Percentiles rank a stretch among this genome's conserved stretches.
Evolutionary conservation across 1,140 invertebrate genomes (phyloP).

Genomic region (Hylaeus volcanicus): DNA sequence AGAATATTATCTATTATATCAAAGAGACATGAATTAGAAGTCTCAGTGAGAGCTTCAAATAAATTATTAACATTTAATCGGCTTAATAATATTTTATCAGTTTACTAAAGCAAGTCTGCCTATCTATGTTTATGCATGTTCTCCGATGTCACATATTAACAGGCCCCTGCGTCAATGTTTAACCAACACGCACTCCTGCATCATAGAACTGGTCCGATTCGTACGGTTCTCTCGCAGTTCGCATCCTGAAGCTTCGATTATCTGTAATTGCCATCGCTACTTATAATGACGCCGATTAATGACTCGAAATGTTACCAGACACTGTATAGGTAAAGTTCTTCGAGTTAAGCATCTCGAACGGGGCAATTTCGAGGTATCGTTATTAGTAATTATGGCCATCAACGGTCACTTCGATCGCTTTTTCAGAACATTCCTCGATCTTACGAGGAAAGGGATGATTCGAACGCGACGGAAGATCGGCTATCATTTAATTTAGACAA

Average conservation of each 20-base stretch:
- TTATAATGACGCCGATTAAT: constrained; percentile 39
- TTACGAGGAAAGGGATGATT: neutral
- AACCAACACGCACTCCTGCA: neutral
- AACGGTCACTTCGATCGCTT: neutral
- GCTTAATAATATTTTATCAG: too few species aligned
- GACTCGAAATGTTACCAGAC: constrained; percentile 11
- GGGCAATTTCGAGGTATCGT: constrained; percentile 28
- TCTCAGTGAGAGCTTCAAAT: too few species aligned
- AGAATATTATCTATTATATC: too few species aligned
- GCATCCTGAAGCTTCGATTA: constrained; percentile 35
- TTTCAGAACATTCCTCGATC: neutral
- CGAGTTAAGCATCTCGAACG: constrained; percentile 10
- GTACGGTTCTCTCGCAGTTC: neutral
- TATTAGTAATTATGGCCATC: constrained; percentile 23
- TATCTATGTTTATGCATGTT: too few species aligned
- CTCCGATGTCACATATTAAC: neutral
- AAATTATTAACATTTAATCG: too few species aligned
- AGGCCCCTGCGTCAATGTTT: neutral
- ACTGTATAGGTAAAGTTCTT: constrained; percentile 11
- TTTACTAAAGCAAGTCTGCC: too few species aligned
- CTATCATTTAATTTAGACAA: constrained; percentile 41
- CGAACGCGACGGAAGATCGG: constrained; percentile 24
- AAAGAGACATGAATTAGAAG: too few species aligned
- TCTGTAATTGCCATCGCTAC: constrained; percentile 30
- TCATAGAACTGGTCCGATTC: neutral